Evolutionary conservation across 2,797 vertebrate species (phyloP).

Genomic region (Kryptopterus vitreolus): DNA sequence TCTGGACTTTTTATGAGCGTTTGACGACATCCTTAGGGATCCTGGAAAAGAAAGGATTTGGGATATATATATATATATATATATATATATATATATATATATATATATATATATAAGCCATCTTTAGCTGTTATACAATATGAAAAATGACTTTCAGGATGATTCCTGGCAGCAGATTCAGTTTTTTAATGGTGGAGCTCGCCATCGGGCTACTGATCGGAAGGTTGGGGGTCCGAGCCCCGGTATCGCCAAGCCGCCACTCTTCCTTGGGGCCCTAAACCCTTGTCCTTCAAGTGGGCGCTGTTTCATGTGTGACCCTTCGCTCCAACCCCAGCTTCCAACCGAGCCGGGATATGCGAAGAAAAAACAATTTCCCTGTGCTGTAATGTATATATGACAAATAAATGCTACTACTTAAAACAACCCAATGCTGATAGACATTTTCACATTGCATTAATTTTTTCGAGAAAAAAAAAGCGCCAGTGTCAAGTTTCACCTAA

Average conservation of each 20-base stretch:
- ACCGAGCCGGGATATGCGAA: no score
- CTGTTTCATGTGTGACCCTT: no score
- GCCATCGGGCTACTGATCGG: no score
- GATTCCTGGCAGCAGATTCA: not conserved
- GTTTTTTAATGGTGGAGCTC: no score
- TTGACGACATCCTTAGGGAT: not conserved
- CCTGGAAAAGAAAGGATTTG: conserved; percentile 28
- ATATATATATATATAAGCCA: conserved; percentile 8
- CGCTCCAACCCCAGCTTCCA: no score
- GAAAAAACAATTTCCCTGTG: no score
- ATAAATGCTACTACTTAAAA: no score
- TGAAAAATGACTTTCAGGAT: not conserved
- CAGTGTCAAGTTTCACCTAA: not conserved
- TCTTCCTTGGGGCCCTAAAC: no score
- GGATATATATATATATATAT: conserved; percentile 23
- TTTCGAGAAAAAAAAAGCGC: not conserved
- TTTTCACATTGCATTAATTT: not conserved
- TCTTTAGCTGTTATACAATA: not conserved
- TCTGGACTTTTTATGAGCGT: conserved; percentile 3
- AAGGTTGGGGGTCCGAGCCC: no score
- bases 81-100: conserved; percentile 25
- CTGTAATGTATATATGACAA: no score
- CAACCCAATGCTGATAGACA: not conserved
- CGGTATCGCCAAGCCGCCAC: no score
- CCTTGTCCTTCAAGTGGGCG: no score